Base-by-base conservation (phyloP, 1,140 invertebrate genomes). In the Carposina sasakii region DNA sequence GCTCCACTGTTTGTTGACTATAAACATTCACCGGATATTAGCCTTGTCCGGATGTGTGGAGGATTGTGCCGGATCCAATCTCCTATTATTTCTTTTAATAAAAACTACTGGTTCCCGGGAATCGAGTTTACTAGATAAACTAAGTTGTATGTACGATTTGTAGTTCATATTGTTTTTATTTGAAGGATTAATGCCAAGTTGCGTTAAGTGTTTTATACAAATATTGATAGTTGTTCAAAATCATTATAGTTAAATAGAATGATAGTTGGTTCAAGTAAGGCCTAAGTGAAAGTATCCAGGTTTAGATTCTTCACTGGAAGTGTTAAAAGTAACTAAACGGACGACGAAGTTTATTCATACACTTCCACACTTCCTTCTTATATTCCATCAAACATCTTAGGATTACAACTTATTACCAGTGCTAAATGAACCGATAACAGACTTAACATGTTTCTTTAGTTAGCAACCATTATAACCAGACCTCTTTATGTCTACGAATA, bases 21-120 rank as follows among this genome's bases (percentile, higher is more conserved):
- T 71, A 73, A 68, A 75, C 74, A 71, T 65, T 63, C 55, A 48
- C 62, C 70, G 76, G 76, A 79, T 73, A 79, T 79, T 79, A 75
- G 62, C 54, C 60, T 48, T 60, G 67, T 55, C 65, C 71, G 76
- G 73, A 76, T 66, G 66, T 63, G 54, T 62, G 53, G 37, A 52
- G 16, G 13, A 36, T 17, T n/a, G 33, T 36, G 33, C n/a, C 33
- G 33, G 33, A 36, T 36, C 15, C 33, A 17, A 17, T n/a, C 33
- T 16, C 15, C 33, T 16, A 36, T 36, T 36, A 17, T 36, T 17
- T 36, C n/a, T 16, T 36, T 36, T 36, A 19, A n/a, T n/a, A n/a
- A n/a, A n/a, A n/a, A n/a, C n/a, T n/a, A n/a, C n/a, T 17, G 13
- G 13, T 36, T 36, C 19, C 15, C 16, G 16, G 12, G 16, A 13